Percentiles rank a stretch among this genome's conserved stretches.
Evolutionary conservation across 2,888 invertebrate species (phyloP).

Genomic region (Hydroisotoma schaefferi): DNA sequence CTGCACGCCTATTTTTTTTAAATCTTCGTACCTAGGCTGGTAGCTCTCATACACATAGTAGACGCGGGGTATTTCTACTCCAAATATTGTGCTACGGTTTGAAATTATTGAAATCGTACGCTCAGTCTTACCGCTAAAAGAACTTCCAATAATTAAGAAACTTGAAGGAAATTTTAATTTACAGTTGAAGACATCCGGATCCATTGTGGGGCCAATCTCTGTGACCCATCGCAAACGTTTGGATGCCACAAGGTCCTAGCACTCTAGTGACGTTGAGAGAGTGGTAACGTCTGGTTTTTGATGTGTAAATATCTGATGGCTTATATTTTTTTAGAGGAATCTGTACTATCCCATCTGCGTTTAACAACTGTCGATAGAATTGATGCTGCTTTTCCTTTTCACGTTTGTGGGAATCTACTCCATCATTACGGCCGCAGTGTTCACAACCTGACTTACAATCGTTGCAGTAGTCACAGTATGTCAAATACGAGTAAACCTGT

Average conservation of each 20-base stretch:
- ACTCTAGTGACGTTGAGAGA: neutral
- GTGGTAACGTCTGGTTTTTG: neutral
- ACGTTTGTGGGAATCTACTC: neutral
- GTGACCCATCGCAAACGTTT: neutral
- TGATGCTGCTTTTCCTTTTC: neutral
- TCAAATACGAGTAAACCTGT: no score
- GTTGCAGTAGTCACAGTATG: no score
- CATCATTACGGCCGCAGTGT: no score
- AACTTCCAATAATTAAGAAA: neutral
- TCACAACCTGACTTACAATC: no score
- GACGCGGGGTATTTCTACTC: neutral
- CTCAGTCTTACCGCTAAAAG: neutral
- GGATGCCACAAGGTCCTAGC: neutral
- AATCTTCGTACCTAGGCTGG: neutral
- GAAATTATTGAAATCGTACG: neutral
- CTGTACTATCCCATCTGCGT: neutral
- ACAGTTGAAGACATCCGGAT: conserved; percentile 7
- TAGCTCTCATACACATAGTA: neutral
- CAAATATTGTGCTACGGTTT: neutral
- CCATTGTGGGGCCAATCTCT: neutral
- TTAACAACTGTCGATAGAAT: neutral
- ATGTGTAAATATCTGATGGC: neutral
- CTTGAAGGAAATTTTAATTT: neutral
- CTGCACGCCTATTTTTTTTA: neutral
- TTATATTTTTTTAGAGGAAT: neutral